Evolutionary conservation across 53 echinoderm and acorn worm species (phyloP).

Genomic region (Patiria pectinifera): DNA sequence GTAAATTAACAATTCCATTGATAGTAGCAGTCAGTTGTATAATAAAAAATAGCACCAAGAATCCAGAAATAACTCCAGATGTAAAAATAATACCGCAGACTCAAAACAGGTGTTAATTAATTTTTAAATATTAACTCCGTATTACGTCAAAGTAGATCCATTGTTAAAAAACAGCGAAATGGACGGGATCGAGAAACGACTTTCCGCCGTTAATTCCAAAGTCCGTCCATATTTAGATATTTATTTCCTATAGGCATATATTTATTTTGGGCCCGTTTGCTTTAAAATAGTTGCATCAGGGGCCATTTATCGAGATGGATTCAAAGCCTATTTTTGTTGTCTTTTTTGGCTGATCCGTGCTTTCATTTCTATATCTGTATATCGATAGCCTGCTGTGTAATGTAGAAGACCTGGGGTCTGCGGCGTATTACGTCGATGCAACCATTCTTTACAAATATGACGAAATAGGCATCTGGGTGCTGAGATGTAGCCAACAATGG

Average conservation of each 20-base stretch:
- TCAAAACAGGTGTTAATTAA: not conserved
- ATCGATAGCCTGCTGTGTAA: constrained; percentile 1
- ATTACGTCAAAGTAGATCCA: constrained; percentile 35
- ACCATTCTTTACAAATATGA: constrained; percentile 43
- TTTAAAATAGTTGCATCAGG: constrained; percentile 22
- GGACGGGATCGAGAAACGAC: not conserved
- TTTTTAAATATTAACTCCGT: constrained; percentile 18
- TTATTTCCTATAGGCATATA: constrained; percentile 25
- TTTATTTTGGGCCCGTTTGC: constrained; percentile 49
- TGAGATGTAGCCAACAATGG: constrained; percentile 19
- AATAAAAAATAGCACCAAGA: not conserved
- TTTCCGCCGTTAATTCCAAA: constrained; percentile 19
- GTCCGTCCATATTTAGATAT: constrained; percentile 32
- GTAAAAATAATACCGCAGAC: not conserved
- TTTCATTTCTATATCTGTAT: constrained; percentile 18
- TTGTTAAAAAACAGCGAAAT: constrained; percentile 1
- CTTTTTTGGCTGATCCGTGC: not conserved
- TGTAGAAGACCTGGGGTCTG: constrained; percentile 41
- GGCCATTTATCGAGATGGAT: not conserved
- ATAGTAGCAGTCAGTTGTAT: not conserved
- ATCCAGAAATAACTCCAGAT: not conserved
- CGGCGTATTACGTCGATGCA: constrained; percentile 42
- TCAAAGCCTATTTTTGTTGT: constrained; percentile 38
- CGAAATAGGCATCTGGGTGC: constrained; percentile 48
- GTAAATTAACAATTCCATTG: not conserved